Evolutionary conservation across 1,140 invertebrate genomes (phyloP).

Genomic region (Riptortus pedestris): DNA sequence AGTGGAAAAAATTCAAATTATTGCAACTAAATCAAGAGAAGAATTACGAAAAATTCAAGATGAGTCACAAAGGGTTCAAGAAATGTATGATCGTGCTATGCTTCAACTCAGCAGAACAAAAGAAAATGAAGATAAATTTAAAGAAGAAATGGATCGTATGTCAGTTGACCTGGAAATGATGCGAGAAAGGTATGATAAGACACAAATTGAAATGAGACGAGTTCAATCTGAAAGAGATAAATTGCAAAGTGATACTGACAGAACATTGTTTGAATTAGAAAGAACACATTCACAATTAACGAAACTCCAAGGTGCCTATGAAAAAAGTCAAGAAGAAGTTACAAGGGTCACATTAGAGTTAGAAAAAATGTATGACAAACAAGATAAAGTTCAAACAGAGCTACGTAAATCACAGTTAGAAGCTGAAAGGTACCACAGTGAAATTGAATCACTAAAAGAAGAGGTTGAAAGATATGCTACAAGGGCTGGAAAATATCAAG

Average conservation of each 20-base stretch:
- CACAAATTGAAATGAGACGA: conserved; percentile 69
- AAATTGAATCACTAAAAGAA: conserved; percentile 53
- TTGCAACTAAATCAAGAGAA: conserved; percentile 68
- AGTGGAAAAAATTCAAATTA: conserved; percentile 68
- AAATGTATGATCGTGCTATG: conserved; percentile 74
- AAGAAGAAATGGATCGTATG: conserved; percentile 72
- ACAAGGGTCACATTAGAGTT: conserved; percentile 73
- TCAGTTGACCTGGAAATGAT: conserved; percentile 71
- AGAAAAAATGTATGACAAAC: conserved; percentile 82
- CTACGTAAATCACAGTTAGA: conserved; percentile 69
- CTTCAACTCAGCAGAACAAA: conserved; percentile 73
- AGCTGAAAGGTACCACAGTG: conserved; percentile 53
- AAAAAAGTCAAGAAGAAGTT: conserved; percentile 81
- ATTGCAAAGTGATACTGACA: conserved; percentile 66
- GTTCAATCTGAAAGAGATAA: conserved; percentile 78
- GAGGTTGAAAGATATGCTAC: conserved; percentile 63
- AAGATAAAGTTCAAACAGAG: conserved; percentile 72
- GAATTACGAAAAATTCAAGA: conserved; percentile 77
- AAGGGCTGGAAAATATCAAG: conserved; percentile 66
- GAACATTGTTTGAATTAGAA: conserved; percentile 76
- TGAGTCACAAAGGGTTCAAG: conserved; percentile 67
- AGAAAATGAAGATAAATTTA: conserved; percentile 82
- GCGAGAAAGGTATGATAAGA: conserved; percentile 80
- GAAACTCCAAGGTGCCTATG: conserved; percentile 70
- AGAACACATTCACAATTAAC: conserved; percentile 67